Evolutionary conservation across 1,140 invertebrate genomes (phyloP), one percentile per base, ranked within the genome.

Genomic region (Muscidifurax raptorellus): DNA sequence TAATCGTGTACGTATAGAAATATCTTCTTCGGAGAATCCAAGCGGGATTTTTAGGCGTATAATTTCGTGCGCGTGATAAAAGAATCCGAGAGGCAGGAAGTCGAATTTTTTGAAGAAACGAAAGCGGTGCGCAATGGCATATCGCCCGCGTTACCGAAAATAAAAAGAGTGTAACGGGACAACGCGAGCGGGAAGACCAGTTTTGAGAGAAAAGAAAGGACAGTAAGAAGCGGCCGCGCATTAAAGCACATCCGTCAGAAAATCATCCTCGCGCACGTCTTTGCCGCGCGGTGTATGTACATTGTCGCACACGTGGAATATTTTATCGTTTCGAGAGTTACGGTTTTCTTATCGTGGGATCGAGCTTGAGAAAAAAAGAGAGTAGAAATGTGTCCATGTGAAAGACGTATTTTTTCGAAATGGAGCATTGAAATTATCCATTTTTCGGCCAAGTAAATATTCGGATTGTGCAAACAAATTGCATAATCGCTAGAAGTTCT

Each of bases 181-280:
- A 32, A n/a, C 12, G 32, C 40, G 44, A 28, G 67, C n/a, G n/a
- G 27, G 36, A 74, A 59, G 69, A 72, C 67, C 44, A 72, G 80
- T 81, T 81, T 72, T 25, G 75, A 69, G 64, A 78, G 25, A 72
- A 64, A 40, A 82, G 66, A 79, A 69, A 47, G 13, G 27, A 82
- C 52, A 64, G 75, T 59, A 66, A 80, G 40, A 79, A 75, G 47
- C 36, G 71, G 44, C 44, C 52, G 82, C n/a, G n/a, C n/a, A n/a
- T 83, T 87, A 88, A 83, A 71, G 28, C 32, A 74, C 69, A 82
- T 74, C 47, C 30, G 52, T 82, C 69, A 82, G 32, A 79, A 82
- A 72, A 81, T 47, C 52, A 44, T 82, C 28, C 36, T 40, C 36
- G 36, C 36, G 13, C 22, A 0, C 9, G 64, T 67, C 7, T 80